Percentiles rank a stretch among this genome's conserved stretches.
Evolutionary conservation across 2,888 invertebrate genomes (phyloP).

Genomic region (Tetranychus piercei): DNA sequence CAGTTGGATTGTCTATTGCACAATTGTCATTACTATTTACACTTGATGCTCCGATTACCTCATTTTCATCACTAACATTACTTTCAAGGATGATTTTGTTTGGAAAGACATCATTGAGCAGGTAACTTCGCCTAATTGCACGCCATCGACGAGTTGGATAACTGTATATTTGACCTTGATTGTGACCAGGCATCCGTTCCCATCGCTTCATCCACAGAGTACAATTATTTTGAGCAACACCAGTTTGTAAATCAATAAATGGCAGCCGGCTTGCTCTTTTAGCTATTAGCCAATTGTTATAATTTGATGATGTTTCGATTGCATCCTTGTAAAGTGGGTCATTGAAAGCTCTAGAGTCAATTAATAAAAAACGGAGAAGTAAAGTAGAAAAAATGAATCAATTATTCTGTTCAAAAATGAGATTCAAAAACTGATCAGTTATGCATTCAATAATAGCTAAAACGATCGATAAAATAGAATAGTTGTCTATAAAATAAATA

Average conservation of each 20-base stretch:
- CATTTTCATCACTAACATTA: slow-evolving; percentile 38
- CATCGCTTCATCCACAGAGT: slow-evolving; percentile 64
- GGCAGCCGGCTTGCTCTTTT: slow-evolving; percentile 81
- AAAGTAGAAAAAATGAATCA: too few relatives aligned
- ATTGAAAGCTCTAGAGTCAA: slow-evolving; percentile 34
- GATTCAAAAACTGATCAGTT: too few relatives aligned
- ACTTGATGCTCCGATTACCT: slow-evolving; percentile 39
- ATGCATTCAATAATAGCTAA: too few relatives aligned
- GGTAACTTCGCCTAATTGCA: slow-evolving; percentile 67
- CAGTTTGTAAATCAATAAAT: slow-evolving; percentile 64
- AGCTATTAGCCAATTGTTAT: slow-evolving; percentile 73
- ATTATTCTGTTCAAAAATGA: too few relatives aligned
- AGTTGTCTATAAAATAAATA: too few relatives aligned
- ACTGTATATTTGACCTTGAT: slow-evolving; percentile 74
- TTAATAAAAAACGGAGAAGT: too few relatives aligned
- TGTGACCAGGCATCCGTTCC: slow-evolving; percentile 61
- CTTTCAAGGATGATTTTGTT: slow-evolving; percentile 17
- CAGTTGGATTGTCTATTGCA: too few relatives aligned
- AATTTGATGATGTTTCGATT: slow-evolving; percentile 75
- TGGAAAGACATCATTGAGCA: slow-evolving; percentile 41
- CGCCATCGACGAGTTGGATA: slow-evolving; percentile 77
- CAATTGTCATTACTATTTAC: too few relatives aligned
- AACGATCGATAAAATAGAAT: too few relatives aligned
- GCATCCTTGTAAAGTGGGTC: slow-evolving; percentile 76
- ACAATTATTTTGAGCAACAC: slow-evolving; percentile 85